phyloP scores from a whole-genome alignment of 2,113 vertebrate genomes.

The Elephantulus edwardii region DNA sequence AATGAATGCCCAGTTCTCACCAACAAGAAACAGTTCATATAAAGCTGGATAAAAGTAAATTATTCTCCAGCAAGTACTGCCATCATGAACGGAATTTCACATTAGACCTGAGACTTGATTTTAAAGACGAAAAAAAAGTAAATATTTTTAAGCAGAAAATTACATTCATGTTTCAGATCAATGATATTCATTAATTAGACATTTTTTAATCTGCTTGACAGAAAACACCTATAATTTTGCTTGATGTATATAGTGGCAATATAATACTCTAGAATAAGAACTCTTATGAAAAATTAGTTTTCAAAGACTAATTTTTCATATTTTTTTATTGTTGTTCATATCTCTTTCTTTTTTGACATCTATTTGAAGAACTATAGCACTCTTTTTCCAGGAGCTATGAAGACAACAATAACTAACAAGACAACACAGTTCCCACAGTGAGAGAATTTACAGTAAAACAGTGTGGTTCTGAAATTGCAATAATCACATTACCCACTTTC shows the following conservation, averaged over 20 bases:
- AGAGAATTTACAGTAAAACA: not conserved
- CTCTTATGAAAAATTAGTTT: not conserved
- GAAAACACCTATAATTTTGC: slow-evolving; percentile 21
- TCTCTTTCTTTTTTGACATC: slow-evolving; percentile 43
- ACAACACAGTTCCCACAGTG: not conserved
- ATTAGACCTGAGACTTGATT: not conserved
- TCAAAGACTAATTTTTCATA: not conserved
- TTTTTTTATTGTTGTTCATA: no score
- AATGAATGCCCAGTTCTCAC: slow-evolving; percentile 73
- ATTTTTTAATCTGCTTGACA: not conserved
- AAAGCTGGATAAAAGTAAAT: slow-evolving; percentile 66
- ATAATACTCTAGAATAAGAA: not conserved
- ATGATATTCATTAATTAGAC: not conserved
- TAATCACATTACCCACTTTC: not conserved
- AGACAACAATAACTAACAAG: not conserved
- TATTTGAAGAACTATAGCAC: not conserved
- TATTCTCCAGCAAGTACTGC: slow-evolving; percentile 53
- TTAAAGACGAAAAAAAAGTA: slow-evolving; percentile 51
- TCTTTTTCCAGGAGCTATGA: not conserved
- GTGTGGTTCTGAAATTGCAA: not conserved
- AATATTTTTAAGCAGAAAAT: slow-evolving; percentile 2
- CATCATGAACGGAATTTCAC: slow-evolving; percentile 74
- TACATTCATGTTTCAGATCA: slow-evolving; percentile 17
- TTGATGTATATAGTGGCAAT: not conserved
- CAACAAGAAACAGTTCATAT: slow-evolving; percentile 75